These are phyloP conservation scores for Catagonus wagneri DNA, from an alignment of 2,113 vertebrate species.

Conservation along the genomic window DNA sequence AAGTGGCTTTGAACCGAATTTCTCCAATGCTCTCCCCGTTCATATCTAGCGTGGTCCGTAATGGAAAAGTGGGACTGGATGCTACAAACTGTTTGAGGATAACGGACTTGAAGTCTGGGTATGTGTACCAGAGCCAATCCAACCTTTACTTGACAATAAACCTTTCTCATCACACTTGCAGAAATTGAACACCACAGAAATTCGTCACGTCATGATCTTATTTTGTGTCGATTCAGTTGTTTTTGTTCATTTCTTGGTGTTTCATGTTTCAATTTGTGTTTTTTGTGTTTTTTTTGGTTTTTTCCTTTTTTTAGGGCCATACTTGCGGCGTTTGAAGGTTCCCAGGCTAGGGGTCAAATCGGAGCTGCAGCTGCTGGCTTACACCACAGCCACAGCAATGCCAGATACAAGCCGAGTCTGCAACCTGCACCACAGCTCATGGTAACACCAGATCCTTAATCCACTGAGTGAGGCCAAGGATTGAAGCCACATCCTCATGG, in stretches of 20 bases:
- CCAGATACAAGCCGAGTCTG: no score
- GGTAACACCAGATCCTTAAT: no score
- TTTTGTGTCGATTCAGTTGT: not conserved
- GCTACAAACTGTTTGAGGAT: conserved; percentile 97
- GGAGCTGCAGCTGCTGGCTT: no score
- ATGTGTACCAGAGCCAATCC: conserved; percentile 83
- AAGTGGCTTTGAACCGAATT: conserved; percentile 96
- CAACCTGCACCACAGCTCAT: no score
- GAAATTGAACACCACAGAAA: not conserved
- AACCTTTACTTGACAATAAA: conserved; percentile 3
- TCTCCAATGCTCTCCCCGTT: conserved; percentile 95
- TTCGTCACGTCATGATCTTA: conserved; percentile 18
- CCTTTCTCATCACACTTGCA: not conserved
- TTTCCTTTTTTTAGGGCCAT: no score
- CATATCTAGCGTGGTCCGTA: conserved; percentile 95
- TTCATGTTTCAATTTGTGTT: conserved; percentile 45
- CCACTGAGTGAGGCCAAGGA: no score
- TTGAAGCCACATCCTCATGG: no score
- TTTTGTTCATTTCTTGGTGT: conserved; percentile 58
- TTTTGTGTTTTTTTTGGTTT: not conserved
- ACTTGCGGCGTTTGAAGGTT: no score
- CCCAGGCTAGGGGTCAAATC: no score
- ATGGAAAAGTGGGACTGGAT: conserved; percentile 97
- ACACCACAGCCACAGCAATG: no score
- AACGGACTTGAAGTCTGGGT: conserved; percentile 99